Evolutionary conservation across 2,113 vertebrate species (phyloP).

Genomic region (Caranx melampygus): DNA sequence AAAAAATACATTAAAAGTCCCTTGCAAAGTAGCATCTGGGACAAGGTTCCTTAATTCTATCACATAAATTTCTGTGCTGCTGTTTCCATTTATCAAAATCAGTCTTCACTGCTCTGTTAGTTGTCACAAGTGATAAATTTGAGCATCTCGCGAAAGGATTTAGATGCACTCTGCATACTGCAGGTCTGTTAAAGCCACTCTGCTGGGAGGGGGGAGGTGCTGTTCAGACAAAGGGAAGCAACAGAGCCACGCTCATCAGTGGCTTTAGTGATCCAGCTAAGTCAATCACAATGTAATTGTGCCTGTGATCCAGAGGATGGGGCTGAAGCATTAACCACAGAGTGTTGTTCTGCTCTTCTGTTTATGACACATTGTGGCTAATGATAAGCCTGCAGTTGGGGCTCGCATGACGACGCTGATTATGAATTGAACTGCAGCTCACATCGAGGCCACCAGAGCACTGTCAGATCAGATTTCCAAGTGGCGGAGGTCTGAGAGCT

Average conservation of each 20-base stretch:
- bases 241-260: conserved; percentile 48
- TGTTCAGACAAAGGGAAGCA: conserved; percentile 57
- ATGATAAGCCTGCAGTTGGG: conserved; percentile 38
- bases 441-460: conserved; percentile 16
- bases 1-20: conserved; percentile 45
- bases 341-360: conserved; percentile 49
- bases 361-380: conserved; percentile 61
- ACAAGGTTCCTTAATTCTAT: conserved; percentile 50
- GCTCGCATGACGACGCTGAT: conserved; percentile 27
- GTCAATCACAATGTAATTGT: conserved; percentile 80
- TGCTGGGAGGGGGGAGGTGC: conserved; percentile 31
- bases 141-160: conserved; percentile 51
- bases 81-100: conserved; percentile 51
- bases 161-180: conserved; percentile 54
- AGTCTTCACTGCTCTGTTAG: conserved; percentile 39
- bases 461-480: conserved; percentile 47
- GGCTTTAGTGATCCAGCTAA: conserved; percentile 60
- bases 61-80: conserved; percentile 28
- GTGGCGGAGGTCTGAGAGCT: conserved; percentile 18
- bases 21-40: conserved; percentile 28
- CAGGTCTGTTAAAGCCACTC: conserved; percentile 55
- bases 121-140: conserved; percentile 61
- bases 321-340: conserved; percentile 81
- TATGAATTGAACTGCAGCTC: conserved; percentile 45
- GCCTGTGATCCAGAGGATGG: conserved; percentile 81